A percentile compares a stretch with the other conserved stretches of the same genome.
Evolutionary conservation across 2,888 invertebrate genomes (phyloP).

Genomic region (Chrysolina haemoptera): DNA sequence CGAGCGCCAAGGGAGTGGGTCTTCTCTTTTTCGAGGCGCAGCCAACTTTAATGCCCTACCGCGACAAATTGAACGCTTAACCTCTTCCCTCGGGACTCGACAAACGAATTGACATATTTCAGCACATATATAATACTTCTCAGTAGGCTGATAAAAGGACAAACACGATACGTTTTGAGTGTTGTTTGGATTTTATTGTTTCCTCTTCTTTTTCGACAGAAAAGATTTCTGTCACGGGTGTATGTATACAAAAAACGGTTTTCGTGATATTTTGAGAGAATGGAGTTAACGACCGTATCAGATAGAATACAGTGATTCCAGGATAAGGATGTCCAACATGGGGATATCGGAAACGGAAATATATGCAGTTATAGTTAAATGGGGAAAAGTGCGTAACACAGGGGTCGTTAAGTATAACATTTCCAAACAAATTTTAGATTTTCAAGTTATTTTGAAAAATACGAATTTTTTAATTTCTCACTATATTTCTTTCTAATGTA

Average conservation of each 20-base stretch:
- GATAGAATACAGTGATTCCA: too few species aligned
- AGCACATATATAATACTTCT: conserved; percentile 24
- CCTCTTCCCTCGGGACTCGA: conserved; percentile 58
- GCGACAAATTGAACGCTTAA: conserved; percentile 72
- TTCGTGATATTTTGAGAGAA: not conserved
- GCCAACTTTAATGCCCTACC: conserved; percentile 70
- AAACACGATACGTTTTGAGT: conserved; percentile 11
- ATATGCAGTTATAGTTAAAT: too few species aligned
- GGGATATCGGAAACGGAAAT: too few species aligned
- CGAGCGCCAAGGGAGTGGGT: conserved; percentile 74
- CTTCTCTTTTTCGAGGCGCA: conserved; percentile 47
- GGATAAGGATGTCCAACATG: too few species aligned
- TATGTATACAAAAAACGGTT: not conserved
- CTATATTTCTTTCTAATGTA: too few species aligned
- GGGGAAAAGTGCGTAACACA: too few species aligned
- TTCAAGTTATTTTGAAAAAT: too few species aligned
- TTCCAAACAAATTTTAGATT: too few species aligned
- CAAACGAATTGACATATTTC: conserved; percentile 48
- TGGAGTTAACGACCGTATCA: not conserved
- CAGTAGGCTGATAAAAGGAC: conserved; percentile 22
- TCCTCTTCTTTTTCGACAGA: not conserved
- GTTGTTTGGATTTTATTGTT: conserved; percentile 19
- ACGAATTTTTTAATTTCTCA: too few species aligned
- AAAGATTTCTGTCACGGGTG: not conserved
- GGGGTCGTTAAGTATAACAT: too few species aligned